Evolutionary conservation across 1,140 invertebrate species (phyloP), one percentile per base, ranked within the genome.

Genomic region (Battus philenor): DNA sequence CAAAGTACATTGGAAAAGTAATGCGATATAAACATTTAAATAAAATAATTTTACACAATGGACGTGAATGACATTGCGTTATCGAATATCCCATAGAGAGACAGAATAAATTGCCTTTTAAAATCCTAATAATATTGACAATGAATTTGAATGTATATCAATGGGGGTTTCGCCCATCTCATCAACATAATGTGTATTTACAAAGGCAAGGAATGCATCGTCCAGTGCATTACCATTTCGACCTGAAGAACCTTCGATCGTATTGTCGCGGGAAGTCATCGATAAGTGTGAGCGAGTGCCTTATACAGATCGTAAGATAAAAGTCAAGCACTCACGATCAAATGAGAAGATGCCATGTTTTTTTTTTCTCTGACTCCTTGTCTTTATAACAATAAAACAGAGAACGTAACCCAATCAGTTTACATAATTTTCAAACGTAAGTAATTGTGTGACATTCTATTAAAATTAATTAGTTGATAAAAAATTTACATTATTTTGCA

Each of bases 141-240:
- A 76, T 80, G 67, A 75, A 51, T 66, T 68, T 59, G 59, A 72
- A 74, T 73, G 68, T 76, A 74, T 75, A 78, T 75, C 75, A 80
- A 84, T 76, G 52, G 54, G 71, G 60, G 75, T 74, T 76, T 81
- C 77, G 80, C 80, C 80, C 75, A 81, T 73, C 73, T 83, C 79
- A 79, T 81, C 79, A 79, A 61, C 69, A 72, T 81, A 81, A 76
- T 75, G 52, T 53, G 54, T 58, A 39, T 59, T 65, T 71, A 80
- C 74, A 80, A 82, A 78, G 71, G 66, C 47, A 45, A 57, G 71
- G 79, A 76, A 83, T 83, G 73, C 69, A 68, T 64, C 59, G 58
- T 48, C 38, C 38, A 16, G 46, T 48, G 55, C 57, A 80, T 83
- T 77, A 79, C 68, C 73, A 81, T 81, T 81, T 73, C 69, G 73